Evolutionary conservation across 2,888 invertebrate species (phyloP).

Genomic region (Xestia xanthographa): DNA sequence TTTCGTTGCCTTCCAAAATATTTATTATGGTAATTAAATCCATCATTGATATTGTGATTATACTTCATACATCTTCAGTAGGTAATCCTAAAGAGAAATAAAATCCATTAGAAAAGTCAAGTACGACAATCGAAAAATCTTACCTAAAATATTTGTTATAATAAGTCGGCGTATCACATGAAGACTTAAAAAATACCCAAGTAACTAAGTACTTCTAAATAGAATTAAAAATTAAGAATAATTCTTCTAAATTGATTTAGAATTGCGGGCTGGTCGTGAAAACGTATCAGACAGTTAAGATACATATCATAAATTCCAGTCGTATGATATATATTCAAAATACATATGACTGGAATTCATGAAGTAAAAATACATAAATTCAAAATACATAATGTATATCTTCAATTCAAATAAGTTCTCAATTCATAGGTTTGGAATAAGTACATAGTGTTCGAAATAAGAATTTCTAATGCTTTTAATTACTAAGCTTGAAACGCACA

Average conservation of each 20-base stretch:
- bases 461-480: slow-evolving; percentile 32
- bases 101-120: slow-evolving; percentile 29
- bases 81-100: slow-evolving; percentile 29
- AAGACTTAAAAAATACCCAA: no score
- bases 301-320: no score
- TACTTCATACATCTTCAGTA: slow-evolving; percentile 28
- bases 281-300: slow-evolving; percentile 26
- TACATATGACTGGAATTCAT: slow-evolving; percentile 19
- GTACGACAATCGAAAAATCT: slow-evolving; percentile 25
- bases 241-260: slow-evolving; percentile 34
- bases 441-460: slow-evolving; percentile 31
- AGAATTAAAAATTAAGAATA: slow-evolving; percentile 28
- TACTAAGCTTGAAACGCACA: slow-evolving; percentile 34
- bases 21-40: slow-evolving; percentile 36
- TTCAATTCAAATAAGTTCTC: slow-evolving; percentile 26
- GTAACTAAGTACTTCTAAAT: slow-evolving; percentile 29
- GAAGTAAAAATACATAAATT: slow-evolving; percentile 25
- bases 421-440: slow-evolving; percentile 30
- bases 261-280: slow-evolving; percentile 24
- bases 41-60: slow-evolving; percentile 30
- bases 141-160: slow-evolving; percentile 21
- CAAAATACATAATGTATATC: slow-evolving; percentile 10
- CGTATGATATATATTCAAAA: no score
- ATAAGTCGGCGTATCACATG: slow-evolving; percentile 21
- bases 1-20: slow-evolving; percentile 38